Evolutionary conservation across 2,888 invertebrate genomes (phyloP), one percentile per base, ranked within the genome.

Genomic region (Notocelia uddmanniana): DNA sequence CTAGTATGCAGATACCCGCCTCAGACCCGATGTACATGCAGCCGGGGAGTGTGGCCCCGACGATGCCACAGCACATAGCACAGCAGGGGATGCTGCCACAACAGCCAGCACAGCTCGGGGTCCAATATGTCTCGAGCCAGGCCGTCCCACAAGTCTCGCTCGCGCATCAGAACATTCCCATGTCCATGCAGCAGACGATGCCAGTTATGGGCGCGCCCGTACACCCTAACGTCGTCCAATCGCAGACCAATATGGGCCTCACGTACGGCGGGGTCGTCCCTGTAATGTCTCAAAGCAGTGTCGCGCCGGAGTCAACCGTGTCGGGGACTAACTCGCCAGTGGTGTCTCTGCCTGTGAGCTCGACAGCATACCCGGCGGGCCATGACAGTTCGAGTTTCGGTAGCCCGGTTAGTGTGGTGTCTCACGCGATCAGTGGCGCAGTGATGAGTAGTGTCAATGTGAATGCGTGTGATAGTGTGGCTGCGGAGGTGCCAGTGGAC

Each of bases 11-110:
- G 88, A 93, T 94, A 87, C 93, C 94, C 80, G 87, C 92, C 85
- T 89, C 94, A 84, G 94, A 94, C 84, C 90, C 92, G 73, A 94
- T 94, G 82, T 94, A 85, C 83, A 93, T 94, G 92, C 94, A 94
- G 79, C 86, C 86, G 72, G 77, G 89, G 13, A 90, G 89, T 77
- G 93, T 93, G 18, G 88, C 86, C 70, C 92, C 93, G 74, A 90
- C 91, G 73, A 89, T 93, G 84, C 85, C 83, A 59, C 91, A 90
- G 80, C 93, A 94, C 80, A 93, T 94, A 88, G 82, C 89, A 31
- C 92, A 93, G 78, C 93, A 92, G 78, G 90, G 86, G 76, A 91
- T 93, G 86, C 83, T 94, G 83, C 89, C 89, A 34, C 93, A 91
- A 79, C 91, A 91, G 8, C 92, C 92, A 74, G 89, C 87, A n/a